Evolutionary conservation across 2,113 vertebrate genomes (phyloP).

Genomic region (Ramphastos sulfuratus): DNA sequence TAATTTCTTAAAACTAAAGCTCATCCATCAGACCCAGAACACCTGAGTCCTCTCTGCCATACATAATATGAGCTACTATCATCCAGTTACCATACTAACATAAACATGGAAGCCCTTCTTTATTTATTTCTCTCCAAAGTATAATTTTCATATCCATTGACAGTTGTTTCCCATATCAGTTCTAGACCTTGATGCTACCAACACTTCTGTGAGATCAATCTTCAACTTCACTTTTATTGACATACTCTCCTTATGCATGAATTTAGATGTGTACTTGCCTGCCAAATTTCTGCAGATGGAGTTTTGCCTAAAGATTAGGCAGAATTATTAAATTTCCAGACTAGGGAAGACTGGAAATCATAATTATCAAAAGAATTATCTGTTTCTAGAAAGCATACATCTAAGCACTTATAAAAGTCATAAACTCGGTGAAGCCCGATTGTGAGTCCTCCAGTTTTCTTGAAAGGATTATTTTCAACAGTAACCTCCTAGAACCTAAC

Average conservation of each 20-base stretch:
- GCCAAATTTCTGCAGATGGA: not conserved
- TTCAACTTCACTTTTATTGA: not conserved
- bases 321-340: not conserved
- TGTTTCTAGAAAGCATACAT: not conserved
- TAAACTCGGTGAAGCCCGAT: not conserved
- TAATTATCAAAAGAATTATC: not conserved
- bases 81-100: not conserved
- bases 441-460: not conserved
- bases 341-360: not conserved
- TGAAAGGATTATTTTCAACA: not conserved
- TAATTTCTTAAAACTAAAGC: not conserved
- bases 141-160: not conserved
- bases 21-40: not conserved
- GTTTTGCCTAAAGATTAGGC: not conserved
- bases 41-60: not conserved
- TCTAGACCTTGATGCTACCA: not conserved
- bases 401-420: not conserved
- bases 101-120: not conserved
- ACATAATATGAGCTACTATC: not conserved
- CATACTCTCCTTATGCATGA: not conserved
- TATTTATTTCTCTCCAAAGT: not conserved
- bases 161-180: not conserved
- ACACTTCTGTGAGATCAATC: not conserved
- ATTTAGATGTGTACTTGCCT: not conserved
- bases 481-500: not conserved